phyloP scores from a whole-genome alignment of 2,113 vertebrate genomes.

The Chlamydotis undulata region DNA sequence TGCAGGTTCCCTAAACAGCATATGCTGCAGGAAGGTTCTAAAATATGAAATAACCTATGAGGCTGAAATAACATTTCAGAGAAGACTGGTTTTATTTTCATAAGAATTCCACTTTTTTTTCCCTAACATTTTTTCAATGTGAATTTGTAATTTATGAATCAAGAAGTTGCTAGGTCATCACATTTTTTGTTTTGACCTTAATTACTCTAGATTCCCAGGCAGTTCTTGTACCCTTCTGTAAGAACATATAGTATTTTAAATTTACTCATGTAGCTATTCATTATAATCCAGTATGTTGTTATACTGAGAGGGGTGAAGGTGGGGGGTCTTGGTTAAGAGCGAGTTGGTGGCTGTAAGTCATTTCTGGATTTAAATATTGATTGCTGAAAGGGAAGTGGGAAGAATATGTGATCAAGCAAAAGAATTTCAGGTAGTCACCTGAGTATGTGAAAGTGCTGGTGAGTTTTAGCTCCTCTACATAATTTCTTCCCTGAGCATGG shows the following conservation, averaged over 20 bases:
- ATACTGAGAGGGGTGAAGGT: background rate
- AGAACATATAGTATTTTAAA: background rate
- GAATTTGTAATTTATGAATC: background rate
- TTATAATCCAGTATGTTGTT: background rate
- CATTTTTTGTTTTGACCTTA: background rate
- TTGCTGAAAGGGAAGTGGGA: background rate
- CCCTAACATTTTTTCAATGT: background rate
- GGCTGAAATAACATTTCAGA: background rate
- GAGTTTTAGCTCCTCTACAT: constrained; percentile 32
- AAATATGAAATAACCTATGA: background rate
- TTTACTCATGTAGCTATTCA: background rate
- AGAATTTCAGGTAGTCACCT: background rate
- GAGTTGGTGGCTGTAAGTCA: background rate
- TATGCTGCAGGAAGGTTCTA: background rate
- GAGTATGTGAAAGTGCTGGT: background rate
- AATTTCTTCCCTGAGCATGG: constrained; percentile 3
- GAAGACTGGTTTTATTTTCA: background rate
- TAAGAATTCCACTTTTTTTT: background rate
- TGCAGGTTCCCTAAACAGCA: background rate
- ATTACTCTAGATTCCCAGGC: background rate
- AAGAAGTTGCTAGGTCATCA: background rate
- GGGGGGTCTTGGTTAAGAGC: background rate
- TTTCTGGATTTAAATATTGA: background rate
- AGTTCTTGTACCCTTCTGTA: background rate
- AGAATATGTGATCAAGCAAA: background rate